Base-by-base conservation (phyloP, 2,113 vertebrate genomes). In the Bostrychus sinensis region DNA sequence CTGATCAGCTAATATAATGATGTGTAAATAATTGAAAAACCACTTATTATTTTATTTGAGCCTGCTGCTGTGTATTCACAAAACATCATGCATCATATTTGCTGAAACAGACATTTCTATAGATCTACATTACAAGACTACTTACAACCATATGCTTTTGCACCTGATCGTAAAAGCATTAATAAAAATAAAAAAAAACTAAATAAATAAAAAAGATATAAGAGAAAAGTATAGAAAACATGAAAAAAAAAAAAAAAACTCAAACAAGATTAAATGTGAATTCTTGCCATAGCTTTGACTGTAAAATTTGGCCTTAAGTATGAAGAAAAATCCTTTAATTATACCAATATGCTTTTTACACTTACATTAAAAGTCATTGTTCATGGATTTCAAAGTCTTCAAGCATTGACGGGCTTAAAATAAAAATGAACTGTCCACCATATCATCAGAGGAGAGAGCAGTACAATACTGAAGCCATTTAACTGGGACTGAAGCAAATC, bases 391-490 rank as follows among this genome's bases (percentile, higher is more conserved):
- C 7, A 57, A 37, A 73, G 56, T 61, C 58, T 50, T 51, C 32
- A 20, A 77, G 45, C 10, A 1, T 25, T 41, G 54, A 20, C 61
- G 62, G 62, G 41, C 54, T 25, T 56, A 75, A 78, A 82, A 75
- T 75, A 77, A 79, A n/a, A n/a, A n/a, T n/a, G n/a, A 84, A 84
- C 39, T 55, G 59, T 74, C 61, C 61, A 23, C 7, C 80, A 89
- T 88, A 84, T 28, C 72, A 85, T 80, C 72, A 68, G 66, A 70
- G 54, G 62, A 78, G 72, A 85, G 82, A 84, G 55, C 61, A 66
- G 54, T 65, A 81, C 63, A 83, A 82, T 75, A 77, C 58, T 43
- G 74, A 76, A 77, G 78, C 81, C n/a, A n/a, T n/a, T 86, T 84
- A 78, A 83, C 66, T 70, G 70, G 56, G 71, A 70, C 70, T 75